Evolutionary conservation across 2,888 invertebrate species (phyloP).

Genomic region (Orthosia incerta): DNA sequence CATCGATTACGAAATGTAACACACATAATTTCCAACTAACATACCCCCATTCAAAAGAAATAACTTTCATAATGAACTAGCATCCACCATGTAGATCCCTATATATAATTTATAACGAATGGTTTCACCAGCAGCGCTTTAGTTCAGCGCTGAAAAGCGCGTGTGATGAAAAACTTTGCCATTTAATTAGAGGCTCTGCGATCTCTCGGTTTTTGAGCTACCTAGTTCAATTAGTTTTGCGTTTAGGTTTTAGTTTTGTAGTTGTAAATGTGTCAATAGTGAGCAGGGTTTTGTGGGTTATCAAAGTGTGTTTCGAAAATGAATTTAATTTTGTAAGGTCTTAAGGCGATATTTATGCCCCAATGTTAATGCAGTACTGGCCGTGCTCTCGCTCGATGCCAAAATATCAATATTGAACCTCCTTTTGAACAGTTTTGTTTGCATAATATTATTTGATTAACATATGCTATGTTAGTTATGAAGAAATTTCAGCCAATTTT

Average conservation of each 20-base stretch:
- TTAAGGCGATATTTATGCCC: too few species aligned
- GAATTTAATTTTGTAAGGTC: too few species aligned
- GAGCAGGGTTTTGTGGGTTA: background rate
- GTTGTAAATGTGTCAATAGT: constrained; percentile 22
- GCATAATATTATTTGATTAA: too few species aligned
- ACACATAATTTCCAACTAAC: background rate
- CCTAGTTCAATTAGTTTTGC: constrained; percentile 41
- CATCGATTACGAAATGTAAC: background rate
- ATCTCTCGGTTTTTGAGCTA: constrained; percentile 44
- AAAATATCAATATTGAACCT: too few species aligned
- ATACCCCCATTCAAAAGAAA: constrained; percentile 18
- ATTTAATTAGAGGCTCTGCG: constrained; percentile 60
- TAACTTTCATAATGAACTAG: constrained; percentile 39
- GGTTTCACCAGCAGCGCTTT: constrained; percentile 36
- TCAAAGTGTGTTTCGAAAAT: background rate
- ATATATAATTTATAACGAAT: constrained; percentile 58
- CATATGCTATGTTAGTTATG: too few species aligned
- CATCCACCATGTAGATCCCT: background rate
- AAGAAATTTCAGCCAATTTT: too few species aligned
- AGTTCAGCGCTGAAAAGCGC: constrained; percentile 45
- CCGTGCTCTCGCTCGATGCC: too few species aligned
- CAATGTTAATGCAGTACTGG: too few species aligned
- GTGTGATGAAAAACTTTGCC: constrained; percentile 60
- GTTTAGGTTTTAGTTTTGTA: constrained; percentile 18
- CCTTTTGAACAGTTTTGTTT: too few species aligned